Evolutionary conservation across 2,888 invertebrate species (phyloP).

Genomic region (Cephus runcator): DNA sequence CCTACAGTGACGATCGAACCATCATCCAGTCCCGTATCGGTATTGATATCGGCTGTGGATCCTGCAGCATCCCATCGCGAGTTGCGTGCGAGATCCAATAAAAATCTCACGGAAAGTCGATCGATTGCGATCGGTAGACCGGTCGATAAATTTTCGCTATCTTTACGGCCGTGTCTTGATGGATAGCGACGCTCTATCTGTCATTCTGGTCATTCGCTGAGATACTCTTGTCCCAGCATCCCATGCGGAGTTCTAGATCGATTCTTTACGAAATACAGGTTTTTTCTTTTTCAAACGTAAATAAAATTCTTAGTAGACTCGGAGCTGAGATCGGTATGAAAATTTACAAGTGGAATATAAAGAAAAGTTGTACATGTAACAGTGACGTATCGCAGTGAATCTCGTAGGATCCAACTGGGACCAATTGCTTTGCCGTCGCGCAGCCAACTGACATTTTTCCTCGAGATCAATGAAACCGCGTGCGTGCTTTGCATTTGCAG

Average conservation of each 20-base stretch:
- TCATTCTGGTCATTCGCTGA: conserved; percentile 18
- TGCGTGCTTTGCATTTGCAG: conserved; percentile 39
- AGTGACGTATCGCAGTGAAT: not conserved
- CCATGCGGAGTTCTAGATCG: not conserved
- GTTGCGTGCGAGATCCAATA: conserved; percentile 10
- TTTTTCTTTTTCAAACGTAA: not conserved
- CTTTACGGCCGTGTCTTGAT: conserved; percentile 32
- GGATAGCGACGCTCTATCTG: conserved; percentile 33
- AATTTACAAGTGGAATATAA: not conserved
- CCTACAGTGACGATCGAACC: not conserved
- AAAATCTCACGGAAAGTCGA: conserved; percentile 16
- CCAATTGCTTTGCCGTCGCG: conserved; percentile 36
- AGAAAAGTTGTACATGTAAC: not conserved
- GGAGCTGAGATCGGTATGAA: not conserved
- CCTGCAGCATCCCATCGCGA: conserved; percentile 5
- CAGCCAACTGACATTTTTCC: conserved; percentile 31
- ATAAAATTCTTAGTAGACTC: not conserved
- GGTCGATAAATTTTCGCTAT: conserved; percentile 39
- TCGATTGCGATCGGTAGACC: conserved; percentile 26
- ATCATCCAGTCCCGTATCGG: not conserved
- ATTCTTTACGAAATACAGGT: not conserved
- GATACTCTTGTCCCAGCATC: not conserved
- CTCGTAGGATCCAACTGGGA: not conserved
- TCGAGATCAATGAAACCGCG: conserved; percentile 41
- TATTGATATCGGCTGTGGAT: not conserved